phyloP scores from a whole-genome alignment of 2,797 vertebrate species.

The Oreonectes daqikongensis region DNA sequence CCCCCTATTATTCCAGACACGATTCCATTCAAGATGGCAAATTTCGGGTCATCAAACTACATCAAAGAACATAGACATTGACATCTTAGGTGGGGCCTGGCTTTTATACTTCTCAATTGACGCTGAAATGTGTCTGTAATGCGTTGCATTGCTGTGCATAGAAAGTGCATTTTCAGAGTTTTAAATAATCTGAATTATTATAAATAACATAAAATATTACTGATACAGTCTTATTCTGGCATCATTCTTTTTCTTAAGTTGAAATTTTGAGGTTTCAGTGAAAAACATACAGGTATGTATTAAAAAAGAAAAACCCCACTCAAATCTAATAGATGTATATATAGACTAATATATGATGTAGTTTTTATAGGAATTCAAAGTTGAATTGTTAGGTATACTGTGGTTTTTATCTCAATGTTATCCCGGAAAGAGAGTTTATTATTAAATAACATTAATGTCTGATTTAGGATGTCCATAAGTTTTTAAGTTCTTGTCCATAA shows the following conservation, averaged over 20 bases:
- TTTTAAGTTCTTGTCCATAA: not conserved
- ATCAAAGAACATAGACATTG: slow-evolving; percentile 65
- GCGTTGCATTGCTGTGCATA: not conserved
- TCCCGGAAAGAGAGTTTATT: not conserved
- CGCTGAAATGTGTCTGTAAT: not conserved
- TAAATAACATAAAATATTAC: too few relatives aligned
- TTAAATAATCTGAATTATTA: not conserved
- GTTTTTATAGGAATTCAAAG: not conserved
- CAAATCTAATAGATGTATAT: too few relatives aligned
- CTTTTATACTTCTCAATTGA: not conserved
- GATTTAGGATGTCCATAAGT: slow-evolving; percentile 23
- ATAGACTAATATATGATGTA: not conserved
- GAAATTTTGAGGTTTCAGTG: too few relatives aligned
- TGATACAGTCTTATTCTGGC: too few relatives aligned
- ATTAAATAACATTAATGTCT: not conserved
- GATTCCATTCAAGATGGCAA: slow-evolving; percentile 57
- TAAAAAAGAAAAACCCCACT: too few relatives aligned
- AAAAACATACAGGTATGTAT: too few relatives aligned
- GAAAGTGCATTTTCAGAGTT: not conserved
- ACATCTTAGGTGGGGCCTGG: not conserved
- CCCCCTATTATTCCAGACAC: slow-evolving; percentile 56
- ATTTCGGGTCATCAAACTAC: slow-evolving; percentile 66
- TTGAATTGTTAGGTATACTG: not conserved
- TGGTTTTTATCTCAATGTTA: not conserved
- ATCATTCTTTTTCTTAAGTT: too few relatives aligned